Conservation (phyloP, 2,888 invertebrate genomes). For the Eupithecia vulgata region DNA sequence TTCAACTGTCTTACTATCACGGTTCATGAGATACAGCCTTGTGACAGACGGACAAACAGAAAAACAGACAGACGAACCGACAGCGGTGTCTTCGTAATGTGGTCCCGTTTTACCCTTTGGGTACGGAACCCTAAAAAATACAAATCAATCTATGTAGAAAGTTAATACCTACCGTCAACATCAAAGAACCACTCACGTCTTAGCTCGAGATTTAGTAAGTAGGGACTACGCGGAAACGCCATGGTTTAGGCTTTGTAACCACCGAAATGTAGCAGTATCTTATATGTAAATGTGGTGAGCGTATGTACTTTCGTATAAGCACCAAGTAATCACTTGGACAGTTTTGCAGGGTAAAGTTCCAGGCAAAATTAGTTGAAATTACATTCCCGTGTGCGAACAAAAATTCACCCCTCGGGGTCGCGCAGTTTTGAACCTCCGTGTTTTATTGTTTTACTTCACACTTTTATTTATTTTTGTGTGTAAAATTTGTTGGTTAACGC, state of each 20-base stretch:
- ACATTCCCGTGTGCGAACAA: conserved; percentile 40
- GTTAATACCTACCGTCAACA: neutral
- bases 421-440: conserved; percentile 40
- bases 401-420: conserved; percentile 43
- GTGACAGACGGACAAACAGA: too few relatives aligned
- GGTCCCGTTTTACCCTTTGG: too few relatives aligned
- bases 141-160: too few relatives aligned
- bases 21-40: too few relatives aligned
- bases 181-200: neutral
- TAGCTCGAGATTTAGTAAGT: neutral
- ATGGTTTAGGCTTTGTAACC: neutral
- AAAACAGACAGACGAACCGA: too few relatives aligned
- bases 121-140: too few relatives aligned
- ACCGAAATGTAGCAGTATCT: neutral
- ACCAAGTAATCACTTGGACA: conserved; percentile 14
- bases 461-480: conserved; percentile 28
- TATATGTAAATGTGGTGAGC: neutral
- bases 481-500: conserved; percentile 17
- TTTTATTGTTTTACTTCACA: conserved; percentile 46
- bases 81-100: too few relatives aligned
- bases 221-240: too few relatives aligned
- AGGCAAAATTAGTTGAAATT: conserved; percentile 58
- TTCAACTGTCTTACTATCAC: too few relatives aligned
- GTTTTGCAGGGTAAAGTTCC: conserved; percentile 41
- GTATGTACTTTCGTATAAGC: conserved; percentile 27